Evolutionary conservation across 1,140 invertebrate genomes (phyloP).

Genomic region (Aricia agestis): DNA sequence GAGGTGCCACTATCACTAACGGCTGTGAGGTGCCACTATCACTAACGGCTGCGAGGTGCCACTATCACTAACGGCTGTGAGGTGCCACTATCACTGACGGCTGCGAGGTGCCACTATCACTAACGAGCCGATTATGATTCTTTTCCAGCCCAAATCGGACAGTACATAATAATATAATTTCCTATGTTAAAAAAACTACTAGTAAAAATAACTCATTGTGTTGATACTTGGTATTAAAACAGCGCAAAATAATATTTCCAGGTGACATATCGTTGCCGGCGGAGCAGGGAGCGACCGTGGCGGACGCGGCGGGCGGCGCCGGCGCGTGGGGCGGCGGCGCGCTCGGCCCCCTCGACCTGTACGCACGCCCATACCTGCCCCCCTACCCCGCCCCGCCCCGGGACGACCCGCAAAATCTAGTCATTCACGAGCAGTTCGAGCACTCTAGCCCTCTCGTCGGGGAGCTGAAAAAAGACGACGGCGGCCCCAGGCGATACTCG

Average conservation of each 20-base stretch:
- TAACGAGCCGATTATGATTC: too few species aligned
- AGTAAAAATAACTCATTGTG: too few species aligned
- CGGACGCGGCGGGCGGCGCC: background rate
- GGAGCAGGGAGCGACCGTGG: constrained; percentile 31
- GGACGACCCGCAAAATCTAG: constrained; percentile 64
- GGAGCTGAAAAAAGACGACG: constrained; percentile 48
- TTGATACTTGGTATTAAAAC: too few species aligned
- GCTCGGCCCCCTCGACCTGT: constrained; percentile 53
- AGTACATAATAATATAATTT: too few species aligned
- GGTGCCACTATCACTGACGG: too few species aligned
- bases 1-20: too few species aligned
- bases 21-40: too few species aligned
- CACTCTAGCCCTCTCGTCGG: constrained; percentile 43
- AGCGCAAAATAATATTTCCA: constrained; percentile 29
- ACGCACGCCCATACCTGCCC: constrained; percentile 45
- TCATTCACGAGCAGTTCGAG: constrained; percentile 55
- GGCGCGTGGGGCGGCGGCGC: constrained; percentile 33
- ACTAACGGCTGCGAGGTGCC: too few species aligned
- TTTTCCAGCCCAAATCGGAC: too few species aligned
- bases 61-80: too few species aligned
- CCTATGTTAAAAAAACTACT: too few species aligned
- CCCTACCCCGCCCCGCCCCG: constrained; percentile 39
- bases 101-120: too few species aligned
- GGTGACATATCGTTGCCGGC: constrained; percentile 39
- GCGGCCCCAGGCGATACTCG: constrained; percentile 36